Percentiles rank a stretch among this genome's conserved stretches.
phyloP scores from a whole-genome alignment of 2,113 vertebrate species.

The Mustela nigripes region DNA sequence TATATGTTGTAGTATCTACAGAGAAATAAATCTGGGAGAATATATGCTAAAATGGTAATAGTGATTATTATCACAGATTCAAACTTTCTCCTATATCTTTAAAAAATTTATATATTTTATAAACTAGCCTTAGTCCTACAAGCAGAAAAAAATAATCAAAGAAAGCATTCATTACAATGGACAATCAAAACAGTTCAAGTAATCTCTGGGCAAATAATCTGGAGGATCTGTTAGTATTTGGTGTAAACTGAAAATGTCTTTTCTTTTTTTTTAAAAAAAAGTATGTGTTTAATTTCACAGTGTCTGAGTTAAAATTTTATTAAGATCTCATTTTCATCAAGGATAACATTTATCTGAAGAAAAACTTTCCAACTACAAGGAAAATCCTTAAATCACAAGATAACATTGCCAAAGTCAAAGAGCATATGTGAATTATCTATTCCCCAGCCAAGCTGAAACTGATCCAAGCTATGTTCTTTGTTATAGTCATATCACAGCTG shows the following conservation, averaged over 20 bases:
- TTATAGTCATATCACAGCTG: neutral
- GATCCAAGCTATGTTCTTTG: conserved; percentile 29
- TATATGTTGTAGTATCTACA: neutral
- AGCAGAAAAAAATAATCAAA: conserved; percentile 28
- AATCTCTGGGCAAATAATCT: neutral
- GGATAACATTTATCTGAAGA: conserved; percentile 50
- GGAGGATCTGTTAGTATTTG: neutral
- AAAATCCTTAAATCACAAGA: conserved; percentile 63
- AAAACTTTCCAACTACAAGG: conserved; percentile 48
- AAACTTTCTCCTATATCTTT: neutral
- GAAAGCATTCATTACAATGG: neutral
- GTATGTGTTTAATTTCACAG: neutral
- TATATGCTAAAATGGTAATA: neutral
- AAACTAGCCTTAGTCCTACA: neutral
- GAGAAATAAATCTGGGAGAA: neutral
- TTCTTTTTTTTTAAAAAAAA: neutral
- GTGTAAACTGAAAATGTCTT: neutral
- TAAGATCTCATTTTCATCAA: conserved; percentile 69
- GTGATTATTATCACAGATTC: neutral
- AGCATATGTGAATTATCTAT: conserved; percentile 52
- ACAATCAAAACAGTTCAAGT: neutral
- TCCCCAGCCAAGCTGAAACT: conserved; percentile 40
- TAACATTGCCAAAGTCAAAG: conserved; percentile 61
- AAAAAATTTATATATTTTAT: neutral
- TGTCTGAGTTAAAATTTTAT: conserved; percentile 61